Evolutionary conservation across 2,113 vertebrate species (phyloP), one percentile per base, ranked within the genome.

Genomic region (Hippocampus abdominalis): DNA sequence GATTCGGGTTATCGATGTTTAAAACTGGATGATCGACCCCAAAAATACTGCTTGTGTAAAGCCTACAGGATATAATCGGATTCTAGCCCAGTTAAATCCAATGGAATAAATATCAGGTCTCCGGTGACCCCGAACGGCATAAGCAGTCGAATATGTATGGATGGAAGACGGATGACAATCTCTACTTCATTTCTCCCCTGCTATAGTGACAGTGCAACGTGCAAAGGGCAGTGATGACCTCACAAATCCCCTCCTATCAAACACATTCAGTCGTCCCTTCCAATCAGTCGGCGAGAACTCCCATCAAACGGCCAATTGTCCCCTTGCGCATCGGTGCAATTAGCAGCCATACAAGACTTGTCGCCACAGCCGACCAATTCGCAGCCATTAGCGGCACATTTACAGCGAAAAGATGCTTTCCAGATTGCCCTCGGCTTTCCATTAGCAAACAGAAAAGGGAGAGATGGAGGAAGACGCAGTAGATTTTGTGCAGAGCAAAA

Each of bases 241-340:
- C 66, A 66, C 64, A 59, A 49, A 46, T 23, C 36, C 32, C 48
- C 4, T n/a, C 66, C 53, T 63, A 79, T 77, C 78, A 62, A 27
- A 72, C 63, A 72, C 61, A 75, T 66, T 83, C 76, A 78, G 85
- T 80, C 75, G 79, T 70, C 68, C 78, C 76, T 65, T 77, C 82
- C 85, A 88, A 86, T 87, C 80, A 68, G 63, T 29, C 42, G 76
- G 77, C 57, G 32, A 68, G 66, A 77, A 15, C 23, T 54, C 75
- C 72, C 76, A 79, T 86, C 82, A 89, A 84, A 89, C 72, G 77
- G 83, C 10, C 87, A 83, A 87, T 88, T 86, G 84, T 73, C 83
- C 89, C 86, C 87, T 72, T 79, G 86, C 84, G 88, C 84, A 89
- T 90, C 83, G 63, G 59, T 71, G 82, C 80, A 89, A 86, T 89